Percentiles rank a stretch among this genome's conserved stretches.
phyloP scores from a whole-genome alignment of 2,113 vertebrate species.

The Psammodynastes pulverulentus region DNA sequence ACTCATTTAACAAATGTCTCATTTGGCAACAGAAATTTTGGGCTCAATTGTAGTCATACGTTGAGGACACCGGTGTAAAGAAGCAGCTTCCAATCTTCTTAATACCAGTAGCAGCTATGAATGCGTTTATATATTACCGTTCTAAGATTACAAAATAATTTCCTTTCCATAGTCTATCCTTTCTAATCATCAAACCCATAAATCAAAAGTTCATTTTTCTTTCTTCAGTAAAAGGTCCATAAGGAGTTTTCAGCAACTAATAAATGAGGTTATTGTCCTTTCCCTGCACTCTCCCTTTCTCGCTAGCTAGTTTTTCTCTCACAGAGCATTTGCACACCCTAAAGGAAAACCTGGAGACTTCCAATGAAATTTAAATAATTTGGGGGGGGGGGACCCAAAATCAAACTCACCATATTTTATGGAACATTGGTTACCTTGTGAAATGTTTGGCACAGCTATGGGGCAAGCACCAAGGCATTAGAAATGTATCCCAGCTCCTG shows the following conservation, averaged over 20 bases:
- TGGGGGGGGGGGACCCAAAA: not conserved
- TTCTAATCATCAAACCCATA: not conserved
- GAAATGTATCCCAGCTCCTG: not conserved
- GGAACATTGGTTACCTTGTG: not conserved
- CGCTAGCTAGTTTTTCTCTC: not conserved
- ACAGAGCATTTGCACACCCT: not conserved
- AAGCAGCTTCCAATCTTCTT: not conserved
- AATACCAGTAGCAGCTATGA: not conserved
- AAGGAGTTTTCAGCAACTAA: not conserved
- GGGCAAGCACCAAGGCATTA: not conserved
- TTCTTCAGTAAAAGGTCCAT: not conserved
- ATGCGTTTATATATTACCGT: not conserved
- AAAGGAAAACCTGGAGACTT: not conserved
- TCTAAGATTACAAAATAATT: not conserved
- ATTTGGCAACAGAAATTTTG: not conserved
- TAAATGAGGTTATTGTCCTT: not conserved
- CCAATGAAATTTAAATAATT: not conserved
- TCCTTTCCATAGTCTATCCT: not conserved
- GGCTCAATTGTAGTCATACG: not conserved
- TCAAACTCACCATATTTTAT: not conserved
- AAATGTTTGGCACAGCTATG: not conserved
- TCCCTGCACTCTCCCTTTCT: not conserved
- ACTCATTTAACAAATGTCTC: not conserved
- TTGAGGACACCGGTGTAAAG: not conserved
- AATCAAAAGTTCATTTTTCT: not conserved